phyloP scores from a whole-genome alignment of 2,888 invertebrate species.

The Camptogramma bilineatum region DNA sequence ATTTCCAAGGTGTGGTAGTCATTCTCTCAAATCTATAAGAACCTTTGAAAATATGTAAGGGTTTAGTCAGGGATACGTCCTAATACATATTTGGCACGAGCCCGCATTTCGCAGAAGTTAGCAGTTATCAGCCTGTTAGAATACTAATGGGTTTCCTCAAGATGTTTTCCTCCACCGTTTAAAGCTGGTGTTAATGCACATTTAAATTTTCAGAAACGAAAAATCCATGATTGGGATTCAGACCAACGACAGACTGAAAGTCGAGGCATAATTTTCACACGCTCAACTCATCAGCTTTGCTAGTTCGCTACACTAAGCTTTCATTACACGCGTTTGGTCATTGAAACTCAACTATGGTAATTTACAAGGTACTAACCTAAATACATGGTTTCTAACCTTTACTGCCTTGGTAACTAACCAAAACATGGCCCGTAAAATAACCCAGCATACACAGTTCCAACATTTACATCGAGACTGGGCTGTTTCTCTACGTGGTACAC shows the following conservation, averaged over 20 bases:
- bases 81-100: too few species aligned
- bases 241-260: background rate
- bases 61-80: too few species aligned
- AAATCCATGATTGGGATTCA: too few species aligned
- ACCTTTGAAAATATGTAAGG: too few species aligned
- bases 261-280: background rate
- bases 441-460: slow-evolving; percentile 6
- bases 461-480: slow-evolving; percentile 19
- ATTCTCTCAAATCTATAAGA: too few species aligned
- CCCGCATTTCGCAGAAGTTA: too few species aligned
- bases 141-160: too few species aligned
- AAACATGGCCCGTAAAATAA: slow-evolving; percentile 25
- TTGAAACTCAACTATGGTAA: slow-evolving; percentile 7
- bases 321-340: slow-evolving; percentile 2
- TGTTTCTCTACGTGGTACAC: slow-evolving; percentile 32
- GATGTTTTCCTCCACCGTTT: too few species aligned
- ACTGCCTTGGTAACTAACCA: slow-evolving; percentile 6
- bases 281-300: slow-evolving; percentile 3
- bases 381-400: slow-evolving; percentile 12
- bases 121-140: too few species aligned
- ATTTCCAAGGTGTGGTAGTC: too few species aligned
- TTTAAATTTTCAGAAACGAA: too few species aligned
- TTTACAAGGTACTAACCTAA: slow-evolving; percentile 4
- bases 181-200: too few species aligned
- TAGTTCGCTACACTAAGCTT: slow-evolving; percentile 9